These are phyloP conservation scores for Dicyrtomina minuta DNA, from an alignment of 2,888 invertebrate species.

Conservation along the genomic window DNA sequence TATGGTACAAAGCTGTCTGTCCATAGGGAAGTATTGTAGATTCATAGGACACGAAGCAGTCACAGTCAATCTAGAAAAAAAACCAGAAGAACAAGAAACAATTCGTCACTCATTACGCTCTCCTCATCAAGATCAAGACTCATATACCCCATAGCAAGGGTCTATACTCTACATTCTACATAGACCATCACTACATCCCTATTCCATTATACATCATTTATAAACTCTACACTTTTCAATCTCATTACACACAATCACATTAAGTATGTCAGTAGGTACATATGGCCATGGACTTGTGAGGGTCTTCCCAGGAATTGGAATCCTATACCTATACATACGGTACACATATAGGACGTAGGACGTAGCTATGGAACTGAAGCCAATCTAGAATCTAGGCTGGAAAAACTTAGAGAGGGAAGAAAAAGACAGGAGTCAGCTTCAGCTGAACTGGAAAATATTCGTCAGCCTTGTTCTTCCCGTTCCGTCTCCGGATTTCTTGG, in stretches of 20 bases:
- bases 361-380: background rate
- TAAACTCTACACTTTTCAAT: background rate
- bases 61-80: slow-evolving; percentile 53
- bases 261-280: no score
- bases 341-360: background rate
- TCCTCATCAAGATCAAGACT: background rate
- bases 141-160: no score
- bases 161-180: no score
- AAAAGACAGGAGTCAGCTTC: slow-evolving; percentile 8
- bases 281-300: no score
- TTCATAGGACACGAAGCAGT: slow-evolving; percentile 54
- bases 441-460: background rate
- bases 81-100: slow-evolving; percentile 22
- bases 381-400: no score
- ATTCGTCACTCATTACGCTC: slow-evolving; percentile 17
- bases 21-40: slow-evolving; percentile 54
- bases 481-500: no score
- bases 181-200: background rate
- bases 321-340: background rate
- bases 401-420: background rate
- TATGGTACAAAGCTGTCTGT: slow-evolving; percentile 54
- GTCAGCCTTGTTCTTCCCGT: no score
- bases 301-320: no score
- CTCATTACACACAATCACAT: background rate
- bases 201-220: background rate